Percentiles rank a stretch among this genome's conserved stretches.
phyloP scores from a whole-genome alignment of 2,888 invertebrate genomes.

The Amblyjoppa fuscipennis region DNA sequence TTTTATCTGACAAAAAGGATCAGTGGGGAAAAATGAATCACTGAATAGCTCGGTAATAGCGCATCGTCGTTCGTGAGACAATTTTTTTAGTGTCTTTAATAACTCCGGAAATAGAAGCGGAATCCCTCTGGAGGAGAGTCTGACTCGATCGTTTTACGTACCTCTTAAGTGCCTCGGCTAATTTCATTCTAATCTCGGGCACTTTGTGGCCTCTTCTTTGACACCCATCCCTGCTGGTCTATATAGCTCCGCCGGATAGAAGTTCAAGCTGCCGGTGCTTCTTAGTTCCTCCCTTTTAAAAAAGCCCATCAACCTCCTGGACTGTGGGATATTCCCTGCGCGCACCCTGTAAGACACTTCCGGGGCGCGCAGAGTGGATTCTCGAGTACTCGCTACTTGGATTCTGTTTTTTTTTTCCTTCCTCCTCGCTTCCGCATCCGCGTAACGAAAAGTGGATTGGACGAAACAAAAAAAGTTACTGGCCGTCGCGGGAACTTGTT shows the following conservation, averaged over 20 bases:
- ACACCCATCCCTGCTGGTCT: slow-evolving; percentile 15
- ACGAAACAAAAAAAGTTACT: not conserved
- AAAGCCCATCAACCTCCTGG: slow-evolving; percentile 46
- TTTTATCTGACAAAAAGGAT: not conserved
- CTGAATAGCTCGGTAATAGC: not conserved
- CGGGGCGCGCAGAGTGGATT: slow-evolving; percentile 64
- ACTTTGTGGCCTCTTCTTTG: slow-evolving; percentile 46
- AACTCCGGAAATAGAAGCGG: slow-evolving; percentile 58
- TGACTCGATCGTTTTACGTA: slow-evolving; percentile 53
- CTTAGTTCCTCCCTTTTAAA: slow-evolving; percentile 43
- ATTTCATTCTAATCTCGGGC: slow-evolving; percentile 77
- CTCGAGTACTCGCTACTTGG: slow-evolving; percentile 54
- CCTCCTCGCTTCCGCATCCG: slow-evolving; percentile 18
- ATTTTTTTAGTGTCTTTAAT: slow-evolving; percentile 48
- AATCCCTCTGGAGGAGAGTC: slow-evolving; percentile 37
- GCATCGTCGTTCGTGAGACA: not conserved
- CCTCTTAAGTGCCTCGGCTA: slow-evolving; percentile 73
- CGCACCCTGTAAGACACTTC: slow-evolving; percentile 47
- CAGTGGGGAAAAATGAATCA: not conserved
- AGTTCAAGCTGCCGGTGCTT: slow-evolving; percentile 11
- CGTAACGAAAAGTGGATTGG: slow-evolving; percentile 19
- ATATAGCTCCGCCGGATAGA: not conserved
- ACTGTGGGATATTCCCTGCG: slow-evolving; percentile 52
- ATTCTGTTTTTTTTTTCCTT: slow-evolving; percentile 24
- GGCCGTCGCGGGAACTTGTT: not conserved